Conservation (phyloP, 2,113 vertebrate species). For the Mohoua ochrocephala region DNA sequence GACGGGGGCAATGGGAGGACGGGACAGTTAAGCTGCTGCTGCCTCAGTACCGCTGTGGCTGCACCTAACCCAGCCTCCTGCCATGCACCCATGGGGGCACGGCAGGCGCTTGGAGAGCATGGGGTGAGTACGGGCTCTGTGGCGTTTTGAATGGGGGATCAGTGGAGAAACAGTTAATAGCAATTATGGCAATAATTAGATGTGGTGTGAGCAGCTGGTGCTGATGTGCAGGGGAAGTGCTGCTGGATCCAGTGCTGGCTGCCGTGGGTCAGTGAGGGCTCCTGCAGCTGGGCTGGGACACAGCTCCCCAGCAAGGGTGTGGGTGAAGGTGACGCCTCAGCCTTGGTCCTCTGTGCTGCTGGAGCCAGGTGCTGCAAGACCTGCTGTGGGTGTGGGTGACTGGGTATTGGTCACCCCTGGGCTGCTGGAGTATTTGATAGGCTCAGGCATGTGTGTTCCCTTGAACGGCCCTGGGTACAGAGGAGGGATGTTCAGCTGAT, state of each 20-base stretch:
- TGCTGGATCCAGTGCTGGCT: background rate
- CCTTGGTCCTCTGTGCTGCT: rapidly evolving
- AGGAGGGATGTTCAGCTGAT: background rate
- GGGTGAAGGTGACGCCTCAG: background rate
- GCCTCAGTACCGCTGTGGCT: background rate
- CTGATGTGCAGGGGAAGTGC: background rate
- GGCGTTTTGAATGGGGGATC: rapidly evolving
- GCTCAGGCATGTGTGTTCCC: background rate
- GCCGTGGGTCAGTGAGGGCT: rapidly evolving
- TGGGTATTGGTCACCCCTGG: background rate
- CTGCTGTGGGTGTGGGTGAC: rapidly evolving
- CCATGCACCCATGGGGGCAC: background rate
- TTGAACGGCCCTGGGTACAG: background rate
- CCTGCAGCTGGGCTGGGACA: background rate
- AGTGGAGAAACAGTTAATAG: background rate
- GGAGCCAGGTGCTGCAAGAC: rapidly evolving
- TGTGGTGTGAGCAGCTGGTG: background rate
- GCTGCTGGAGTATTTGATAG: background rate
- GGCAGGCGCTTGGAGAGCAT: rapidly evolving
- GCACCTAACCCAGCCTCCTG: background rate
- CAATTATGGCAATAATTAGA: background rate
- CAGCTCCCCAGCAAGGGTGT: rapidly evolving
- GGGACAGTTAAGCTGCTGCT: background rate
- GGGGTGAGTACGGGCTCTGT: background rate
- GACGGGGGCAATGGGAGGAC: background rate